Evolutionary conservation across 2,888 invertebrate genomes (phyloP).

Genomic region (Chrysolina americana): DNA sequence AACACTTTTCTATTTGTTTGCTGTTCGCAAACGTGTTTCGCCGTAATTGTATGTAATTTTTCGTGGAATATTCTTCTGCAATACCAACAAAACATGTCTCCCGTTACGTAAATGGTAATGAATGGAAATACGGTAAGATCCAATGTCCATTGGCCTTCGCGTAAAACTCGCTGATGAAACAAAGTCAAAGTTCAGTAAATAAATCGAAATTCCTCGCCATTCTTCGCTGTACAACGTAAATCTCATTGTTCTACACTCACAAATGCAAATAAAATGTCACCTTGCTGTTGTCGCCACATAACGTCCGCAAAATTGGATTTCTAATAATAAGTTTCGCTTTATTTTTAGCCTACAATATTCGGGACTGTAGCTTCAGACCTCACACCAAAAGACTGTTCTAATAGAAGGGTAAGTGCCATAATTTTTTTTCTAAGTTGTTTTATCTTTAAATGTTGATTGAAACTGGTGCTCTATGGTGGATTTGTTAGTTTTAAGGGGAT

Average conservation of each 20-base stretch:
- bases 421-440: conserved; percentile 11
- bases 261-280: conserved; percentile 20
- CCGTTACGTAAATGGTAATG: background rate
- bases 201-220: conserved; percentile 17
- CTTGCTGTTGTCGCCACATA: conserved; percentile 46
- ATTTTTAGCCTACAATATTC: conserved; percentile 76
- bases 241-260: conserved; percentile 27
- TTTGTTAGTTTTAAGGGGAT: background rate
- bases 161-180: conserved; percentile 26
- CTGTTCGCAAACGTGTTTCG: conserved; percentile 9
- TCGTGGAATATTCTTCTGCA: conserved; percentile 4
- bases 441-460: background rate
- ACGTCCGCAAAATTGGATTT: conserved; percentile 39
- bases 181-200: conserved; percentile 32
- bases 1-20: conserved; percentile 4
- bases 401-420: conserved; percentile 73
- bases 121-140: conserved; percentile 18
- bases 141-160: conserved; percentile 23
- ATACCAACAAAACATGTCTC: background rate
- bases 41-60: background rate
- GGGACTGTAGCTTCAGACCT: conserved; percentile 76
- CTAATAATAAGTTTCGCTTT: conserved; percentile 55
- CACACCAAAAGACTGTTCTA: conserved; percentile 75
- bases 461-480: background rate
- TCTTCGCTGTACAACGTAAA: conserved; percentile 38